These are phyloP conservation scores for Volucella bombylans DNA, from an alignment of 2,888 invertebrate species.

Conservation along the genomic window DNA sequence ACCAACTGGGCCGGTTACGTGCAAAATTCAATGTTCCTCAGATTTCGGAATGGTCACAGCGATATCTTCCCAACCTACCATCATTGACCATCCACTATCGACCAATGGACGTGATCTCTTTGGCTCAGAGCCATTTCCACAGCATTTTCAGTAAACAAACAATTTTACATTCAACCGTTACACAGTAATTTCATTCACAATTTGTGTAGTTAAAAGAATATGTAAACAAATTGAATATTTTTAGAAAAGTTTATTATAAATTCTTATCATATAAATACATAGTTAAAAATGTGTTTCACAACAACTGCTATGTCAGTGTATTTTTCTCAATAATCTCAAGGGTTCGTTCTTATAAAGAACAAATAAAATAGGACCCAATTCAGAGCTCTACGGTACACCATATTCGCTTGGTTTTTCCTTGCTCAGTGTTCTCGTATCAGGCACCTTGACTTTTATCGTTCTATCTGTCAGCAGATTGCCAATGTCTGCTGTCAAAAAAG, in stretches of 20 bases:
- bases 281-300: background rate
- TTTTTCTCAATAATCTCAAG: too few species aligned
- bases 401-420: too few species aligned
- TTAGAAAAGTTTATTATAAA: conserved; percentile 65
- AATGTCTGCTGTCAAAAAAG: too few species aligned
- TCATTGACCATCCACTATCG: conserved; percentile 27
- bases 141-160: conserved; percentile 55
- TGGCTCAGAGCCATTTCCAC: conserved; percentile 82
- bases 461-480: too few species aligned
- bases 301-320: too few species aligned
- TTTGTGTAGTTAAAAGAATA: conserved; percentile 15
- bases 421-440: too few species aligned
- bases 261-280: conserved; percentile 20
- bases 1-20: conserved; percentile 49
- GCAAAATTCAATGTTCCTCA: conserved; percentile 77
- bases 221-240: conserved; percentile 46
- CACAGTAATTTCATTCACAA: conserved; percentile 32
- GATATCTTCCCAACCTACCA: conserved; percentile 62
- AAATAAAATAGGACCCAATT: too few species aligned
- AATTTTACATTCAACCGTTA: conserved; percentile 39
- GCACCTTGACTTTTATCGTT: too few species aligned
- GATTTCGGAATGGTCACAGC: conserved; percentile 78
- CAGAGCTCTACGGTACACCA: too few species aligned
- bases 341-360: too few species aligned
- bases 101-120: conserved; percentile 79